Base-by-base conservation (phyloP, 2,888 invertebrate species). In the Poecilobothrus nobilitatus region DNA sequence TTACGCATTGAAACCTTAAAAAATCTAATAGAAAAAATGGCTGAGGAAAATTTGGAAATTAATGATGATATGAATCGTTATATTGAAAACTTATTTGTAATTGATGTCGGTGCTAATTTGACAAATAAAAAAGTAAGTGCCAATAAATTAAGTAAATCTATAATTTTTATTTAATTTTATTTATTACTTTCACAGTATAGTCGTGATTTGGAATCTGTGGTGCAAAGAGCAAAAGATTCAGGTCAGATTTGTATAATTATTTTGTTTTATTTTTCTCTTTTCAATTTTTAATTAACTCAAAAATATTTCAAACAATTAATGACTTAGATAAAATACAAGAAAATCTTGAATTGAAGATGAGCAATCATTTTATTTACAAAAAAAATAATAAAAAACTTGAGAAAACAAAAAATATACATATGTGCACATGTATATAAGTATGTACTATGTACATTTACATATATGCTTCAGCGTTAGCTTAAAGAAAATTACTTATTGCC, bases 61-160 rank as follows among this genome's bases (percentile, higher is more conserved):
- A 79, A 81, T 68, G 80, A 77, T 71, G 80, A 77, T 71, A 88
- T 92, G 88, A 89, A 90, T 81, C 88, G 90, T 77, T 93, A 91
- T 81, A 93, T 92, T 80, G 94, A 94, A 82, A 94, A 94, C 84
- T 91, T 95, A 81, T 92, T 95, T 82, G 88, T 95, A 69, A 90
- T 95, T 73, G 95, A 95, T 83, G 90, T 93, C 74, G 95, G 95
- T 76, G 94, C 95, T 71, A 95, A 95, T 87, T 85, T 95, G 77
- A 95, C 94, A 34, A 95, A 95, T 83, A 94, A 94, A 83, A 95
- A 95, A 83, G 53, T 53, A 27, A 5, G 27, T 27, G 27, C 2
- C 2, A 2, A 53, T 53, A n/a, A 53, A 53, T 4, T 53, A 5
- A 37, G 27, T 53, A 53, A 53, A 18, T 18, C 15, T 18, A 53